Conservation (phyloP, 2,113 vertebrate species). For the Grantiella picta region DNA sequence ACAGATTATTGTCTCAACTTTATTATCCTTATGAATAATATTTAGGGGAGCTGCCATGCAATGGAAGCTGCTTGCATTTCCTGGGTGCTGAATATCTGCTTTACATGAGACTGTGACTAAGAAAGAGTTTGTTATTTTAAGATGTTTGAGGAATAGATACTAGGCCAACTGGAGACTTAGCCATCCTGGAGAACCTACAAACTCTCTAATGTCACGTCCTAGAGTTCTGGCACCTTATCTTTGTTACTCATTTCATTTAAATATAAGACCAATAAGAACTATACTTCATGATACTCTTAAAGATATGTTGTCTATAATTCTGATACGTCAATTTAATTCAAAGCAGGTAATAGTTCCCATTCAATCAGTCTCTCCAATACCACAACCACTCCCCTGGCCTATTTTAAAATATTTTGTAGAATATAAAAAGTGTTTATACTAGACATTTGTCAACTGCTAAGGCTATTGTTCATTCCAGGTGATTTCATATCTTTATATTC, state of each 20-base stretch:
- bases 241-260: not conserved
- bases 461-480: not conserved
- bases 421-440: not conserved
- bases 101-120: not conserved
- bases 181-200: not conserved
- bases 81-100: not conserved
- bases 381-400: not conserved
- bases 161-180: not conserved
- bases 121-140: not conserved
- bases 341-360: not conserved
- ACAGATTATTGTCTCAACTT: not conserved
- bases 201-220: accelerated
- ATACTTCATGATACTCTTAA: not conserved
- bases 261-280: not conserved
- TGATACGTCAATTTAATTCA: not conserved
- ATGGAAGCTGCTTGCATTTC: not conserved
- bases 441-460: not conserved
- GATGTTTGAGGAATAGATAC: not conserved
- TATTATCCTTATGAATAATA: not conserved
- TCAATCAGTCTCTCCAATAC: not conserved
- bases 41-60: not conserved
- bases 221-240: not conserved
- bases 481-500: not conserved
- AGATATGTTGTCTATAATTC: not conserved
- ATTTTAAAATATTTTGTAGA: not conserved